Base-by-base conservation (phyloP, 2,113 vertebrate species). In the Bostrychus sinensis region DNA sequence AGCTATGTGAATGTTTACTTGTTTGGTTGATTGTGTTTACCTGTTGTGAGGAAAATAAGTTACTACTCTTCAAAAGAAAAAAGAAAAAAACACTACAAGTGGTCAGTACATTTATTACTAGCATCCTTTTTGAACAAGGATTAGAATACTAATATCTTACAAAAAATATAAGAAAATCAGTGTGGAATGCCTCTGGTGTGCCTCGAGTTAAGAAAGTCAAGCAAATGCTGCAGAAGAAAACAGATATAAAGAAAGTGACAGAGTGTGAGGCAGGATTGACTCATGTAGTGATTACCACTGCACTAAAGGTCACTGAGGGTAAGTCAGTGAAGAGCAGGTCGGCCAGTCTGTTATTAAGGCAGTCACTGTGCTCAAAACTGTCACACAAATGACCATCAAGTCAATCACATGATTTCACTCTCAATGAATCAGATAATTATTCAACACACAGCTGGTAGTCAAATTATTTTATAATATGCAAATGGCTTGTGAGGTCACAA, bases 271-370 rank as follows among this genome's bases (percentile, higher is more conserved):
- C 41, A 14, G 32, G 8, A 63, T 34, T 66, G 55, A 65, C 55
- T 69, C 57, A 70, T 51, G 39, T 63, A 50, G 37, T 61, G 41
- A 72, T 67, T 74, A 68, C 58, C 50, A 58, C 38, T 50, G 54
- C 22, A 56, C 2, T 7, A 58, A 63, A 73, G 53, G 68, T 66
- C 58, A 53, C 14, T 10, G 11, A 25, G 48, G 57, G 50, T 62
- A 63, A 32, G 70, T 51, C 38, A 51, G 41, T 75, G 32, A 57
- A 59, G 3, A n/a, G 41, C 53, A 11, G 25, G 36, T 58, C 67
- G 62, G 63, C 8, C 62, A 32, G 55, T 1, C 56, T 37, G 32
- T 66, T 69, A 60, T 20, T 65, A 28, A 70, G 37, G 53, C 14
- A 37, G 46, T 20, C 38, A 17, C 34, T 64, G 22, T 65, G 48